A percentile compares a stretch with the other conserved stretches of the same genome.
These are phyloP conservation scores for Tangara arthus DNA, from an alignment of 2,797 vertebrate species.

Conservation along the genomic window DNA sequence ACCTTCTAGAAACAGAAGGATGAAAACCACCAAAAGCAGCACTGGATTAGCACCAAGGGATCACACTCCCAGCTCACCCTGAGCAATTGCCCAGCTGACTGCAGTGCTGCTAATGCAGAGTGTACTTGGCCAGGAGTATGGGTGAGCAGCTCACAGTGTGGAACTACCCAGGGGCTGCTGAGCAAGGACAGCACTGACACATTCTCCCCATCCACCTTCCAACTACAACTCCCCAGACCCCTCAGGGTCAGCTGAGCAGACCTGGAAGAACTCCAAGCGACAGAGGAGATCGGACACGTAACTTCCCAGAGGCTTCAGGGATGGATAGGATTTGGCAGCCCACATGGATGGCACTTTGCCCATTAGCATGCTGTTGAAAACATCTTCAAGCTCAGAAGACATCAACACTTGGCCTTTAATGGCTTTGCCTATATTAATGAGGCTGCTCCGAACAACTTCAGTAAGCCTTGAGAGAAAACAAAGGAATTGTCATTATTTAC, in stretches of 20 bases:
- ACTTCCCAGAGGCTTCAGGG: slow-evolving; percentile 89
- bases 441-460: slow-evolving; percentile 82
- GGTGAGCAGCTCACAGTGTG: neutral
- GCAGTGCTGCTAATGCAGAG: neutral
- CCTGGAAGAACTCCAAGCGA: slow-evolving; percentile 88
- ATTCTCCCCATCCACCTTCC: neutral
- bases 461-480: slow-evolving; percentile 79
- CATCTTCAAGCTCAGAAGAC: slow-evolving; percentile 90
- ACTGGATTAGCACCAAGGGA: neutral
- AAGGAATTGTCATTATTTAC: neutral
- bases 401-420: slow-evolving; percentile 92
- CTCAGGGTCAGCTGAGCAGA: slow-evolving; percentile 20
- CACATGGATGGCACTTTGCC: slow-evolving; percentile 88
- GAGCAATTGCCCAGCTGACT: neutral
- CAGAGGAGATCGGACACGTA: slow-evolving; percentile 86
- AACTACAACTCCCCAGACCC: neutral
- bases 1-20: neutral
- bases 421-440: slow-evolving; percentile 85
- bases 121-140: neutral
- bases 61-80: neutral
- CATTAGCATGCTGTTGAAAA: slow-evolving; percentile 87
- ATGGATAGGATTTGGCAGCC: slow-evolving; percentile 91
- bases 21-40: neutral
- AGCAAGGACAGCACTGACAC: neutral
- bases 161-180: neutral